A percentile compares a stretch with the other conserved stretches of the same genome.
These are phyloP conservation scores for Acanthopleura granulata DNA, from an alignment of 2,888 invertebrate species.

Conservation along the genomic window DNA sequence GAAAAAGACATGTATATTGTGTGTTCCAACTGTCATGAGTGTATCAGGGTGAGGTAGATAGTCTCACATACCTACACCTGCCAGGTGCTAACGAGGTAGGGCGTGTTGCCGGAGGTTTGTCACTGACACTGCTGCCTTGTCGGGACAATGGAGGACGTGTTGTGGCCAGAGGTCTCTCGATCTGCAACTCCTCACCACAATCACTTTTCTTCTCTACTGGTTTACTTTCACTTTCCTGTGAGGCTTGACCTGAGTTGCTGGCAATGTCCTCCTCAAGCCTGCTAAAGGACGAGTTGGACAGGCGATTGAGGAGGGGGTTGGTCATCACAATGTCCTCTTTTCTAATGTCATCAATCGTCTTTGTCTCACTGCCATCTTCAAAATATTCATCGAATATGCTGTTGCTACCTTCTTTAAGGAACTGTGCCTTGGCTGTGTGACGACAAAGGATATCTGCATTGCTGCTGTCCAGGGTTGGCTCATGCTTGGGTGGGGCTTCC, in stretches of 20 bases:
- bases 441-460: background rate
- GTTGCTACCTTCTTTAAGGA: conserved; percentile 49
- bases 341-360: conserved; percentile 55
- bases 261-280: background rate
- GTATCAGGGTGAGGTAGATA: too few species aligned
- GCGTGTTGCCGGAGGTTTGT: conserved; percentile 25
- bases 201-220: background rate
- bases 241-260: background rate
- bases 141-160: conserved; percentile 39
- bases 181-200: background rate
- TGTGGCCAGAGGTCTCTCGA: conserved; percentile 14
- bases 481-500: background rate
- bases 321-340: conserved; percentile 42
- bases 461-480: background rate
- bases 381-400: conserved; percentile 65
- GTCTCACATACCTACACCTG: conserved; percentile 49
- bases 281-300: background rate
- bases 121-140: conserved; percentile 43
- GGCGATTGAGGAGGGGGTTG: conserved; percentile 31
- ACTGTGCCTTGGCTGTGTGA: conserved; percentile 26
- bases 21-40: too few species aligned
- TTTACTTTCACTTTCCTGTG: background rate
- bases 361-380: conserved; percentile 47
- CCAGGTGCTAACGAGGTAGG: conserved; percentile 42
- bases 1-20: too few species aligned